Percentiles rank a stretch among this genome's conserved stretches.
phyloP scores from a whole-genome alignment of 1,140 invertebrate genomes.

The Brachionus plicatilis region DNA sequence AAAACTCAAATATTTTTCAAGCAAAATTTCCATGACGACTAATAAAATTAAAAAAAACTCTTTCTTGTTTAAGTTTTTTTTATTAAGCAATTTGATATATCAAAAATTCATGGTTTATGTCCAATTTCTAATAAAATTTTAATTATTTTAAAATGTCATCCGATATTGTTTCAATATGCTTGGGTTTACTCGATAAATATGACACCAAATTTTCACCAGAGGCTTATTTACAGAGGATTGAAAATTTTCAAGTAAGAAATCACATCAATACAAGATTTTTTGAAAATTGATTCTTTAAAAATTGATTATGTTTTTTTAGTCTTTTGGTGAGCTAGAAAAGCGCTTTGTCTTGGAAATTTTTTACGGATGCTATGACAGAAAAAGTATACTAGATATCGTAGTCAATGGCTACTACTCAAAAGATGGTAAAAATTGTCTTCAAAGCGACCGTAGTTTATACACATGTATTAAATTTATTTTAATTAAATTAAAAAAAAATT shows the following conservation, averaged over 20 bases:
- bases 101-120: background rate
- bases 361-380: constrained; percentile 23
- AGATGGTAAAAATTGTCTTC: constrained; percentile 28
- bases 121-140: background rate
- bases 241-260: background rate
- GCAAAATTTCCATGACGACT: constrained; percentile 8
- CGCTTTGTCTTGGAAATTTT: constrained; percentile 8
- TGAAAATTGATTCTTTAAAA: background rate
- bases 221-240: background rate
- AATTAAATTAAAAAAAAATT: background rate
- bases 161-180: background rate
- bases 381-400: background rate
- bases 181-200: background rate
- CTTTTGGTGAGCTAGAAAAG: background rate
- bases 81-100: constrained; percentile 4
- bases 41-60: background rate
- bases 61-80: constrained; percentile 17
- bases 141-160: background rate
- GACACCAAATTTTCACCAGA: constrained; percentile 29
- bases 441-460: background rate
- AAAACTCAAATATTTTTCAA: constrained; percentile 8
- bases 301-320: background rate
- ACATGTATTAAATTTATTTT: background rate
- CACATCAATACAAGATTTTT: background rate
- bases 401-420: constrained; percentile 18